These are phyloP conservation scores for Meloidogyne floridensis DNA, from an alignment of 1,140 invertebrate species.

Conservation along the genomic window DNA sequence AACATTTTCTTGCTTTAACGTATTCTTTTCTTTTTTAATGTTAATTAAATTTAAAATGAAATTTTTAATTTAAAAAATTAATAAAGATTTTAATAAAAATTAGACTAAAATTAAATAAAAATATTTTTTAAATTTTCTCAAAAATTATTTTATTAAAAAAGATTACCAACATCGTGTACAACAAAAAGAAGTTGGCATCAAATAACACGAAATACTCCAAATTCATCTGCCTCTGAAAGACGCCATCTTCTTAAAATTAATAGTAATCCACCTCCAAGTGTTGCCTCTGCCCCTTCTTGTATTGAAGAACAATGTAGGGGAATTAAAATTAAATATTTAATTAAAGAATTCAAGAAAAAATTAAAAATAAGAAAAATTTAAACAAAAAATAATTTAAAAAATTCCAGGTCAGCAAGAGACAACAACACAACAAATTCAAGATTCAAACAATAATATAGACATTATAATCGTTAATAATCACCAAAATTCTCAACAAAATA, in stretches of 20 bases:
- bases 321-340: background rate
- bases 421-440: too few species aligned
- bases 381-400: too few species aligned
- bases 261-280: background rate
- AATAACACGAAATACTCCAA: background rate
- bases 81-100: too few species aligned
- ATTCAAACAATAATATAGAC: background rate
- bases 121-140: background rate
- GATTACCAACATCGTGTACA: background rate
- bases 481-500: background rate
- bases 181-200: background rate
- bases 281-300: background rate
- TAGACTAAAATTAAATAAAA: background rate
- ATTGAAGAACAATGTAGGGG: background rate
- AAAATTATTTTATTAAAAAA: background rate
- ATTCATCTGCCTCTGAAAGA: background rate
- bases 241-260: conserved; percentile 2
- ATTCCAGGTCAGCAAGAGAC: too few species aligned
- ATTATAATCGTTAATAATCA: conserved; percentile 6
- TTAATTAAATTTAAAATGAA: too few species aligned
- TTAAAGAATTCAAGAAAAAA: background rate
- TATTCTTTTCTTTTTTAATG: too few species aligned
- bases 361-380: background rate
- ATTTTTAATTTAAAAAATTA: too few species aligned
- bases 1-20: too few species aligned